Base-by-base conservation (phyloP, 2,797 vertebrate species). In the Pelodytes ibericus region DNA sequence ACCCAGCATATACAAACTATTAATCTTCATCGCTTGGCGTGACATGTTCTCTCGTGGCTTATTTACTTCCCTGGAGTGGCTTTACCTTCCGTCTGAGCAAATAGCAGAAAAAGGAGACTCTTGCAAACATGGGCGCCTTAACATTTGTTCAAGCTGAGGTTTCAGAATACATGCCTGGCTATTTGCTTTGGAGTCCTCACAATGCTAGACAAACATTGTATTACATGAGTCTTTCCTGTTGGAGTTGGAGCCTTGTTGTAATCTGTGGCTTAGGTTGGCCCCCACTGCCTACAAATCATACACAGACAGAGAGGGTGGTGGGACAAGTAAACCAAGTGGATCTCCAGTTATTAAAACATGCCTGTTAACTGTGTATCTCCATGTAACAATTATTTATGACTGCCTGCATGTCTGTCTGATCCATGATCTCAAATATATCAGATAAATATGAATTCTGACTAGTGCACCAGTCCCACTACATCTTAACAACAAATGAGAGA, bases 21-120 rank as follows among this genome's bases (percentile, higher is more conserved):
- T 77, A 75, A 56, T 83, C 76, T 76, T 80, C 82, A 24, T 57
- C 74, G 72, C 62, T 82, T 80, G 81, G 33, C 81, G 71, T 79
- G 60, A 79, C 76, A 79, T 72, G 76, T 79, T 74, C 81, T 77
- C 78, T 79, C 51, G 61, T 73, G 81, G 57, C 68, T 84, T 84
- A 53, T 87, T 88, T 82, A 81, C 70, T 85, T 82, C 56, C 0
- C 47, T 80, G 75, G 69, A 78, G 81, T 85, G 78, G 62, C 81
- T 88, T 86, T 84, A 64, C 80, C 65, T 81, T 81, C 5, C 78
- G 79, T 86, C 80, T 86, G 41, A 86, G 59, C 66, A 86, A 88
- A 84, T 82, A 81, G 74, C 80, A 79, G 58, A 73, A 78, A 79
- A 79, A 61, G 76, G 70, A 79, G 76, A 79, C 76, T 84, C 80